Base-by-base conservation (phyloP, 2,888 invertebrate species). In the Athetis lepigone region DNA sequence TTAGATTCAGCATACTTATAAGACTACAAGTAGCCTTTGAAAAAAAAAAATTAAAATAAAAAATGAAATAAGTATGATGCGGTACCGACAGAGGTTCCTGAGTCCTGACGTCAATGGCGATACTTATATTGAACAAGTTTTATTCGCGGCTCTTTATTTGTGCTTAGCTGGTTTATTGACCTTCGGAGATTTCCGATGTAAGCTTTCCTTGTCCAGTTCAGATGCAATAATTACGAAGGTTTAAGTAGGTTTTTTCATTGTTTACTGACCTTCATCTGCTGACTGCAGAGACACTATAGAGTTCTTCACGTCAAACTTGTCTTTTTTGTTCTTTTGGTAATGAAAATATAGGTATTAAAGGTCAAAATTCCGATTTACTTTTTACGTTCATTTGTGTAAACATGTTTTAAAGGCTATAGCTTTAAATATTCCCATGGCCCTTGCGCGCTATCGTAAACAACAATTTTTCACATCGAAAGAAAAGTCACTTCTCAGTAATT, bases 171-270 rank as follows among this genome's bases (percentile, higher is more conserved):
- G 76, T 81, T 79, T 75, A 66, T 77, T 79, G 81, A 81, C 84
- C 83, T 85, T 86, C 84, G 58, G 23, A 72, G 64, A 80, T 84
- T 83, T 85, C 78, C 81, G 76, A 85, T 81, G 72, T 82, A 79
- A 84, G 75, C 82, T 84, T 84, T 85, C 82, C 85, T 85, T 82
- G 75, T 85, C 83, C 80, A 81, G 75, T 77, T 64, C 55, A 58
- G 50, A 37, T 60, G 42, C 59, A 36, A 66, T 60, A 43, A 50
- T 40, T 55, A 71, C 42, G 46, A 27, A 71, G 58, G 36, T 43
- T 57, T 42, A 50, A 57, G 47, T 61, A 58, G 43, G 13, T 46
- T 60, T 19, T 57, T 72, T 50, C 19, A 58, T 68, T 21, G 45
- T 50, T 46, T 64, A 16, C 21, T 70, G 16, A 33, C 47, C 61